phyloP scores from a whole-genome alignment of 2,888 invertebrate genomes.

The Agrotis segetum region DNA sequence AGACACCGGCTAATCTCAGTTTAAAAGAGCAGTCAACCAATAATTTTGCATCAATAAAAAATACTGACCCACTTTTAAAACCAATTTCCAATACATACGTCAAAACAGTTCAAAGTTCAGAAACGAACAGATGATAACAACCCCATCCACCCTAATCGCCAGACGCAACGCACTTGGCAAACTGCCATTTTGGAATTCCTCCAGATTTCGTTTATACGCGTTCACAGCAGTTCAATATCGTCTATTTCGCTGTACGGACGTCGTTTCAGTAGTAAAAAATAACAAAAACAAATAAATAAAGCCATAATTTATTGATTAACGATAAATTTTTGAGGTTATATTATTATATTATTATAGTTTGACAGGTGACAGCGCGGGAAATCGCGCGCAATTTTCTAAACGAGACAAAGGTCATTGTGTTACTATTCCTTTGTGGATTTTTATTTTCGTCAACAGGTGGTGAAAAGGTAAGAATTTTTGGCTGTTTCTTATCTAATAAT shows the following conservation, averaged over 20 bases:
- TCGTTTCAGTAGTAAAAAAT: conserved; percentile 63
- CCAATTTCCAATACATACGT: conserved; percentile 38
- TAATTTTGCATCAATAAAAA: conserved; percentile 35
- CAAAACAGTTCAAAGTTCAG: conserved; percentile 51
- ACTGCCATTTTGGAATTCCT: conserved; percentile 85
- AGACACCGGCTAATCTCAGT: no score
- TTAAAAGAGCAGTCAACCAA: conserved; percentile 2
- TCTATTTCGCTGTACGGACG: conserved; percentile 78
- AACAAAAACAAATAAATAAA: conserved; percentile 60
- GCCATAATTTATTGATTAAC: conserved; percentile 40
- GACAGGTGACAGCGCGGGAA: conserved; percentile 70
- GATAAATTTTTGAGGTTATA: conserved; percentile 66
- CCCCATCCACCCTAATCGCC: conserved; percentile 67
- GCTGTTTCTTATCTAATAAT: conserved; percentile 24
- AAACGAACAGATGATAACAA: conserved; percentile 41
- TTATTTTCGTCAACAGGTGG: conserved; percentile 51
- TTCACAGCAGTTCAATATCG: conserved; percentile 78
- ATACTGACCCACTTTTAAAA: conserved; percentile 16
- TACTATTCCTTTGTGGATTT: conserved; percentile 57
- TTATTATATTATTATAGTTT: conserved; percentile 53
- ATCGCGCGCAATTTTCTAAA: conserved; percentile 53
- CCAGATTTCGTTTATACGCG: conserved; percentile 75
- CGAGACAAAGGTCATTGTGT: conserved; percentile 67
- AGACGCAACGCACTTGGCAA: conserved; percentile 85
- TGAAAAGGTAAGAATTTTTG: conserved; percentile 58